These are phyloP conservation scores for Ichneumon xanthorius DNA, from an alignment of 2,888 invertebrate genomes.

Conservation along the genomic window DNA sequence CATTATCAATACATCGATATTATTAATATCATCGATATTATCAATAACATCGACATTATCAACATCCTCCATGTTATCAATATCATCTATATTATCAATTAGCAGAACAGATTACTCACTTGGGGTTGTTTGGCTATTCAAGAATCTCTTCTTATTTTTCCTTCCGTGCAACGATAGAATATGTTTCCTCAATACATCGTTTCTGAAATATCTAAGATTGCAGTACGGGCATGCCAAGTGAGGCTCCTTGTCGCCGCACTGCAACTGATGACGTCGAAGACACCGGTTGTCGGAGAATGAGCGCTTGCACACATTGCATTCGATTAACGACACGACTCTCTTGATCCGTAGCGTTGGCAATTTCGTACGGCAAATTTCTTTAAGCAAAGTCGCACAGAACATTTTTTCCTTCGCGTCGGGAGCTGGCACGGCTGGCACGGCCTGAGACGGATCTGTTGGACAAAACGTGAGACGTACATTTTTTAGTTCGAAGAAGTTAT, in stretches of 20 bases:
- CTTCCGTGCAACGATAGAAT: constrained; percentile 60
- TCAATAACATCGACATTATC: too few relatives aligned
- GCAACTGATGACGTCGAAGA: constrained; percentile 79
- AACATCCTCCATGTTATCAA: neutral
- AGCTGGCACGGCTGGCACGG: neutral
- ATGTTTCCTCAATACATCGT: constrained; percentile 74
- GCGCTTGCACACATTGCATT: constrained; percentile 18
- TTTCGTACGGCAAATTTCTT: neutral
- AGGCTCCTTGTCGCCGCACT: constrained; percentile 88
- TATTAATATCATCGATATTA: neutral
- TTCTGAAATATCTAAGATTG: constrained; percentile 76
- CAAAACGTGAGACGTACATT: neutral
- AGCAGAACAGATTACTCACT: constrained; percentile 3
- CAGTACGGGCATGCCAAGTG: constrained; percentile 94
- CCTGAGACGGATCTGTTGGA: constrained; percentile 13
- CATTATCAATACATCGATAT: too few relatives aligned
- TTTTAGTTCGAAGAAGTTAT: too few relatives aligned
- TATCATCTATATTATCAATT: too few relatives aligned
- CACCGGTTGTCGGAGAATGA: constrained; percentile 26
- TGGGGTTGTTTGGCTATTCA: neutral
- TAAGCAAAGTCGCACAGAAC: constrained; percentile 9
- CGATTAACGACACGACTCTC: neutral
- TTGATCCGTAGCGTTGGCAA: constrained; percentile 4
- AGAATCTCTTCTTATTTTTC: neutral
- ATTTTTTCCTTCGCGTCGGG: neutral